Base-by-base conservation (phyloP, 2,797 vertebrate species). In the Atherinosoma microstoma region DNA sequence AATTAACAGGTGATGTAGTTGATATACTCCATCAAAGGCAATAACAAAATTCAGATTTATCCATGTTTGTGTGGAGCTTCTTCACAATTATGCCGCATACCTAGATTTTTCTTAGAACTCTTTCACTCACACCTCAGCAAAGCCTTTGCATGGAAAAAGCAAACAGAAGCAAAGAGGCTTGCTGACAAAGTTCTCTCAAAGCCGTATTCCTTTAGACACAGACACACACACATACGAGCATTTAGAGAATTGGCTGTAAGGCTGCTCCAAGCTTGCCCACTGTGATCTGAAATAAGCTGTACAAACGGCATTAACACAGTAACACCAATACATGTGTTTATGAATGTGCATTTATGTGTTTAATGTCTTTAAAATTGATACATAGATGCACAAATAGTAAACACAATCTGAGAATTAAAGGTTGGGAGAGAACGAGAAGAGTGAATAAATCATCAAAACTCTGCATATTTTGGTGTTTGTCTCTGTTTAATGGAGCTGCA, bases 221-320 rank as follows among this genome's bases (percentile, higher is more conserved):
- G 78, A 80, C 24, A 54, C 18, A n/a, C 45, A 47, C 51, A 54
- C 24, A 54, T n/a, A n/a, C 73, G 76, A 40, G 58, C 64, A 64
- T 73, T 81, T 70, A 63, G 80, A 72, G 76, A 90, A 87, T 79
- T 83, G 87, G 84, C 83, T 83, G 80, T 64, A 64, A 84, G 80
- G 77, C 76, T 65, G 70, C 73, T 87, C 86, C 78, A 85, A 89
- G 89, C 80, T 80, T 80, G 79, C 80, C 79, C 81, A 87, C 85
- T 86, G 84, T 56, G 82, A 88, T 80, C 80, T 58, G 76, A 83
- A 89, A 75, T 82, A 77, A 91, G 85, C 65, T 76, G 77, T 81
- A 73, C 80, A 87, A 86, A 83, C 75, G 80, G 65, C 68, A 65
- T 80, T 72, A 79, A 86, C 79, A 86, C 6, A 30, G 67, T 45